A percentile compares a stretch with the other conserved stretches of the same genome.
phyloP scores from a whole-genome alignment of 1,140 invertebrate genomes.

The Caenorhabditis briggsae region DNA sequence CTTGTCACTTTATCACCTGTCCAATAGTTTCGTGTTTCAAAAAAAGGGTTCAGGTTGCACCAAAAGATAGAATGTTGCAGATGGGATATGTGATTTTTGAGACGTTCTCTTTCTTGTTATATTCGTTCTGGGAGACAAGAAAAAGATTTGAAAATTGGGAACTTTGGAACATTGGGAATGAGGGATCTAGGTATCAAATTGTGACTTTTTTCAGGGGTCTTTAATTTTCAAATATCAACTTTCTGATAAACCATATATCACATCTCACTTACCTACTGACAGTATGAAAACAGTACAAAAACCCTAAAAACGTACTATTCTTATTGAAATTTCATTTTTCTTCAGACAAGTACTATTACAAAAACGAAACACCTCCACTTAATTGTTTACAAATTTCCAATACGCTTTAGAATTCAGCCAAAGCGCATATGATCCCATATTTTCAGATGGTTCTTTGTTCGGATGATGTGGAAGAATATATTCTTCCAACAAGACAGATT shows the following conservation, averaged over 20 bases:
- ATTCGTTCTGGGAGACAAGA: neutral
- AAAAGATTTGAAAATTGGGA: neutral
- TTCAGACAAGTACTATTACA: neutral
- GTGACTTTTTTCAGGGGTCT: too few relatives aligned
- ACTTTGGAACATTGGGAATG: neutral
- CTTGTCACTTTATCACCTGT: neutral
- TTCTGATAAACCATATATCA: too few relatives aligned
- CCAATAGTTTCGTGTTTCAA: constrained; percentile 13
- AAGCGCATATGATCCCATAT: neutral
- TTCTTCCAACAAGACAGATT: neutral
- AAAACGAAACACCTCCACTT: neutral
- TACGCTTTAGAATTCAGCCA: neutral
- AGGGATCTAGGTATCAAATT: too few relatives aligned
- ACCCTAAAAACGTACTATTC: neutral
- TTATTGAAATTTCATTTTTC: neutral
- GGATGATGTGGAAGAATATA: neutral
- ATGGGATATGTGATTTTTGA: neutral
- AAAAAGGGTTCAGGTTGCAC: neutral
- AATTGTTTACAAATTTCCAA: neutral
- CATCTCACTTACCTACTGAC: too few relatives aligned
- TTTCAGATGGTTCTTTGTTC: neutral
- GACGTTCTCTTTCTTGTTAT: neutral
- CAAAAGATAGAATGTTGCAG: neutral
- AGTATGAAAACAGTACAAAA: too few relatives aligned
- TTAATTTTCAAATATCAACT: too few relatives aligned